phyloP scores from a whole-genome alignment of 2,888 invertebrate genomes.

The Charanyca ferruginea region DNA sequence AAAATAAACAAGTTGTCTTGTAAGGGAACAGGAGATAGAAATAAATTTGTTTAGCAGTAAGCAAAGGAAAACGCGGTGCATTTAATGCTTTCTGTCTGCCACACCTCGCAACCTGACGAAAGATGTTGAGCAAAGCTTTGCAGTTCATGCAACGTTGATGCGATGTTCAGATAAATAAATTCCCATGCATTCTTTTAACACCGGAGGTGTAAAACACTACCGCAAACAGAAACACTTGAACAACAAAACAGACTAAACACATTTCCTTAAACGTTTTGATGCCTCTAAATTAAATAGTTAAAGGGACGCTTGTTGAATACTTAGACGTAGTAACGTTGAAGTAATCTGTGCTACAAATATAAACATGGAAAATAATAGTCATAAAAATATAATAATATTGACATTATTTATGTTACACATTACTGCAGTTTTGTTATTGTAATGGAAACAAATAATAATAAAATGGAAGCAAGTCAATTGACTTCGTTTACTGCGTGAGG shows the following conservation, averaged over 20 bases:
- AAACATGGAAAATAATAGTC: constrained; percentile 6
- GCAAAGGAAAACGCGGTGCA: constrained; percentile 52
- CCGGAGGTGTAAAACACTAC: constrained; percentile 33
- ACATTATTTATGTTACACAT: constrained; percentile 28
- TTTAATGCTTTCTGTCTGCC: constrained; percentile 65
- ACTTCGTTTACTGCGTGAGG: constrained; percentile 70
- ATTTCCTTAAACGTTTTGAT: constrained; percentile 6
- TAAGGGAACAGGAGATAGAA: constrained; percentile 36
- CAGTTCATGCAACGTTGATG: constrained; percentile 23
- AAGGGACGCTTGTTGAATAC: not conserved
- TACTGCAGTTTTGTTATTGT: constrained; percentile 47
- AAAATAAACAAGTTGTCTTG: constrained; percentile 69
- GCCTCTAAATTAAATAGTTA: not conserved
- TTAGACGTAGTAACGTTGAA: not conserved
- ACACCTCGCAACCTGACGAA: constrained; percentile 64
- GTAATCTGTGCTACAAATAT: constrained; percentile 3
- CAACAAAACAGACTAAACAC: constrained; percentile 24
- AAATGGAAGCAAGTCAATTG: constrained; percentile 88
- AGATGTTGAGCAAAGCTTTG: constrained; percentile 58
- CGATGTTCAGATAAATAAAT: constrained; percentile 42
- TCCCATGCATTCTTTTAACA: constrained; percentile 52
- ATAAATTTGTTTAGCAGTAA: constrained; percentile 46
- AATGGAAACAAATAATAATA: constrained; percentile 78
- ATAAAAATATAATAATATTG: constrained; percentile 26
- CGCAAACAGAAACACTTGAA: constrained; percentile 20